Percentiles rank a stretch among this genome's conserved stretches.
Conservation (phyloP, 2,888 invertebrate species). For the Macrosoma leucophasiata region DNA sequence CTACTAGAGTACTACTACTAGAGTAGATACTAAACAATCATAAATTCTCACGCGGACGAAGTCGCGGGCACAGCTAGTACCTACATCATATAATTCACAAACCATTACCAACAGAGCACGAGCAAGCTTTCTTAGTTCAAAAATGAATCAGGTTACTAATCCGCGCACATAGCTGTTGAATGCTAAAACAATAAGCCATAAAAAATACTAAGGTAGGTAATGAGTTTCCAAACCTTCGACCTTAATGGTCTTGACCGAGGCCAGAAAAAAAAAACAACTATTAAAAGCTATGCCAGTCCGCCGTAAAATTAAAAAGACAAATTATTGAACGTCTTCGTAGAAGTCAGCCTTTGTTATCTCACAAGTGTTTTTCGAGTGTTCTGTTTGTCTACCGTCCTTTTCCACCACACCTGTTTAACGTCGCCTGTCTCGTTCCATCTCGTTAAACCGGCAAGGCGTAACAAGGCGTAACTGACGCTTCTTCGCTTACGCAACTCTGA, state of each 20-base stretch:
- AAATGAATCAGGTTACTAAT: constrained; percentile 38
- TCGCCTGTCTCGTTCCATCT: constrained; percentile 60
- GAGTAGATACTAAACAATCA: too few species aligned
- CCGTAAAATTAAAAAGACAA: constrained; percentile 76
- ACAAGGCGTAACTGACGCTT: constrained; percentile 70
- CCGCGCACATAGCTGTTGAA: constrained; percentile 47
- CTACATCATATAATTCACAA: too few species aligned
- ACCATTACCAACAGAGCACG: too few species aligned
- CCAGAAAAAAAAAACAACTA: constrained; percentile 51
- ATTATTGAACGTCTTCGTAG: constrained; percentile 75
- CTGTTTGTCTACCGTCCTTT: constrained; percentile 58
- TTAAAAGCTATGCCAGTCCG: constrained; percentile 70
- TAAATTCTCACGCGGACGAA: too few species aligned
- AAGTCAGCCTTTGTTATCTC: constrained; percentile 73
- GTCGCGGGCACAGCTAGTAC: too few species aligned
- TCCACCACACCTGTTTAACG: constrained; percentile 42
- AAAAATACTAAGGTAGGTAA: constrained; percentile 59
- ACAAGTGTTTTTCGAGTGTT: constrained; percentile 75
- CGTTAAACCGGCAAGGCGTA: constrained; percentile 65
- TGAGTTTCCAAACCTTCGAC: constrained; percentile 62
- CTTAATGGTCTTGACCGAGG: constrained; percentile 64
- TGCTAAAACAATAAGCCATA: constrained; percentile 66
- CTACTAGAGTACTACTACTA: too few species aligned
- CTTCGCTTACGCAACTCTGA: constrained; percentile 69
- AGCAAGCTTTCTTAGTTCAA: too few species aligned